Evolutionary conservation across 2,113 vertebrate species (phyloP), one percentile per base, ranked within the genome.

Genomic region (Poeciliopsis turrubarensis): DNA sequence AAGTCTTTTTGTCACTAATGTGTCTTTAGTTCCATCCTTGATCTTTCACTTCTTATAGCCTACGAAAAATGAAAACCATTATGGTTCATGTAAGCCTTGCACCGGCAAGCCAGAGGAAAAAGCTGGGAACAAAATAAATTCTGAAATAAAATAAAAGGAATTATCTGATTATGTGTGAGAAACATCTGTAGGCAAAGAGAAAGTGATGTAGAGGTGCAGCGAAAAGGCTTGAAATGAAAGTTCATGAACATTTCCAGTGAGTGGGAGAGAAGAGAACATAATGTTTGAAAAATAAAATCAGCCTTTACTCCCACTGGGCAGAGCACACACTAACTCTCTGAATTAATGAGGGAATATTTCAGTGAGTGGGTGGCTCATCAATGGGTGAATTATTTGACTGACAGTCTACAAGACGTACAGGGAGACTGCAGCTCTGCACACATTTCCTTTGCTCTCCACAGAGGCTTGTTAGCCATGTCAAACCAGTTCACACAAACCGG

Each of bases 281-380:
- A 73, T 84, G 71, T 78, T 77, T 84, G 47, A 77, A 86, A 82
- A 86, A 78, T 57, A 71, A 47, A 57, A 66, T 77, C 70, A 69
- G 69, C 74, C 70, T 79, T 73, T 65, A 75, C 31, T 86, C 87
- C 72, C 60, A 1, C 60, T 73, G 75, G 78, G 78, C 34, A n/a
- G 61, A 47, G 29, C 75, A 71, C 79, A 72, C 27, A 51, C 76
- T 61, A 71, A n/a, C 70, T 78, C 70, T 78, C 60, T 29, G 67
- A 73, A 78, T 78, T 82, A 77, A 81, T 76, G 67, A 72, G 54
- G 26, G 68, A 79, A 78, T 79, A 30, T 73, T 70, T 79, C 73
- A 47, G 62, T 57, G 66, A 62, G 72, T 68, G 41, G 30, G 61
- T 84, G 71, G 72, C 76, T 76, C 69, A 88, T 83, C 73, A 84